Conservation (phyloP, 2,888 invertebrate species). For the Bombyx huttoni region DNA sequence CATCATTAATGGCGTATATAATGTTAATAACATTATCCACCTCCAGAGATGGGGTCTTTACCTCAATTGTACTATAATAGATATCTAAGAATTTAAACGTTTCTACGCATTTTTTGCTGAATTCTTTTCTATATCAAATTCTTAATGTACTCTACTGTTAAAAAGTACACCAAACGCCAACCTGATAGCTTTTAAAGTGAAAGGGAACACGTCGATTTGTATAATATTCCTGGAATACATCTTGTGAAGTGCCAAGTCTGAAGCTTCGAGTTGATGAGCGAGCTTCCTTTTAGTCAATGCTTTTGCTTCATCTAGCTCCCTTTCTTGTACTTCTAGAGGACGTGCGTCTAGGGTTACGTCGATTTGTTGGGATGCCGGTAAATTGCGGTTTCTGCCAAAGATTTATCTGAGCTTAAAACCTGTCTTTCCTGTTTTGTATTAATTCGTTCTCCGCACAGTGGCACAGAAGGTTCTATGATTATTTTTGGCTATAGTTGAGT, state of each 20-base stretch:
- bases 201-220: constrained; percentile 76
- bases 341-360: constrained; percentile 78
- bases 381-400: constrained; percentile 58
- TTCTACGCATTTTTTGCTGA: no score
- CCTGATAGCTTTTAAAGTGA: constrained; percentile 73
- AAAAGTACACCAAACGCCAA: constrained; percentile 11
- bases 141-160: no score
- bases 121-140: no score
- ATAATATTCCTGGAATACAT: constrained; percentile 77
- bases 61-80: no score
- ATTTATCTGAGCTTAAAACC: background rate
- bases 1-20: no score
- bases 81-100: no score
- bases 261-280: constrained; percentile 80
- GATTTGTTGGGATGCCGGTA: constrained; percentile 75
- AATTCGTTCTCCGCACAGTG: no score
- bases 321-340: constrained; percentile 74
- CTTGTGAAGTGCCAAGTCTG: constrained; percentile 74
- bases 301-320: constrained; percentile 72
- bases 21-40: no score
- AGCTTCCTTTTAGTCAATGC: constrained; percentile 76
- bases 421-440: no score
- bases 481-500: no score
- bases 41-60: no score
- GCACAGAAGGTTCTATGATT: no score